These are phyloP conservation scores for Pungitius pungitius DNA, from an alignment of 2,113 vertebrate species.

Conservation along the genomic window DNA sequence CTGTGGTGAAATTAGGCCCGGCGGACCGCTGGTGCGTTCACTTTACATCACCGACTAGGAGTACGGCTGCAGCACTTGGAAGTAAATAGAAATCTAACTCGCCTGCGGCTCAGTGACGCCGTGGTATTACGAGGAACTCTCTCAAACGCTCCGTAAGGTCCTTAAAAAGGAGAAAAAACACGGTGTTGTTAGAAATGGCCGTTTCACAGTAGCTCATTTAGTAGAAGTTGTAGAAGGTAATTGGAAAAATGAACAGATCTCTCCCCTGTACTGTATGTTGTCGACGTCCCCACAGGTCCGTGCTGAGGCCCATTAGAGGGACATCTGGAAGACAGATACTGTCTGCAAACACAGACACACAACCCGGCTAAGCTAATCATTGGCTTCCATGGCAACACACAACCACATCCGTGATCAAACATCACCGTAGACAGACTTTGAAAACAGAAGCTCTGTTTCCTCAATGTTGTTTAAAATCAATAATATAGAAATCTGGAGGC, in stretches of 20 bases:
- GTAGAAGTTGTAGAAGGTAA: slow-evolving; percentile 41
- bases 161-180: not conserved
- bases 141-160: slow-evolving; percentile 15
- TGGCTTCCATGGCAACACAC: slow-evolving; percentile 46
- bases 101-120: slow-evolving; percentile 6
- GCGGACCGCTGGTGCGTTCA: not conserved
- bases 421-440: slow-evolving; percentile 16
- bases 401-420: slow-evolving; percentile 30
- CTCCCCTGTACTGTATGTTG: slow-evolving; percentile 23
- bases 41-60: not conserved
- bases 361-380: slow-evolving; percentile 40
- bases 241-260: slow-evolving; percentile 51
- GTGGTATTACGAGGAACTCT: slow-evolving; percentile 14
- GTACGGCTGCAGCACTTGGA: not conserved
- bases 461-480: not conserved
- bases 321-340: slow-evolving; percentile 67
- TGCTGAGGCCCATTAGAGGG: slow-evolving; percentile 53
- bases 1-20: slow-evolving; percentile 30
- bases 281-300: slow-evolving; percentile 47
- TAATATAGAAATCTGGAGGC: not conserved
- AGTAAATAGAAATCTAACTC: not conserved
- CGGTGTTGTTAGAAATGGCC: slow-evolving; percentile 2
- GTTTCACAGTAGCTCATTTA: slow-evolving; percentile 34
- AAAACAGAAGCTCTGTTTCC: not conserved
- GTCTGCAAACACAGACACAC: slow-evolving; percentile 9